Evolutionary conservation across 2,888 invertebrate genomes (phyloP).

Genomic region (Elysia crispata): DNA sequence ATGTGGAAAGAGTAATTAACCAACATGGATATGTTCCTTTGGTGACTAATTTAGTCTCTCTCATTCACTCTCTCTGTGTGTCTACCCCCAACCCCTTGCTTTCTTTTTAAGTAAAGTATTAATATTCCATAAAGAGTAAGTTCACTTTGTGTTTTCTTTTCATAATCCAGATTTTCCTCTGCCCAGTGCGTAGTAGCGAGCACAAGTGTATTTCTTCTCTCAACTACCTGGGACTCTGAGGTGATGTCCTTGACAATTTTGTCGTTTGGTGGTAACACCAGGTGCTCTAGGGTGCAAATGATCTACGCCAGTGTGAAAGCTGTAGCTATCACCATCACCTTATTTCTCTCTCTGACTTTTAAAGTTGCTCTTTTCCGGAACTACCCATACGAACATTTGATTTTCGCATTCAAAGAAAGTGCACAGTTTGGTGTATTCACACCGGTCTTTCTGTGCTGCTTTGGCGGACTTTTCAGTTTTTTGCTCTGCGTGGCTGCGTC

Average conservation of each 20-base stretch:
- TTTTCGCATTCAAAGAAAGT: slow-evolving; percentile 51
- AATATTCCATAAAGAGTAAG: too few relatives aligned
- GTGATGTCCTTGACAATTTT: neutral
- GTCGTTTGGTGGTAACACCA: neutral
- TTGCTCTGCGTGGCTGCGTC: slow-evolving; percentile 52
- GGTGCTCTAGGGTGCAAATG: slow-evolving; percentile 53
- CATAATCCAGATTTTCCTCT: neutral
- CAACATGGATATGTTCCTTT: too few relatives aligned
- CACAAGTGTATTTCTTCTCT: slow-evolving; percentile 4
- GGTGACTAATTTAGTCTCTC: too few relatives aligned
- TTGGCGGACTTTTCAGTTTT: slow-evolving; percentile 52
- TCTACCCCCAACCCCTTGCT: too few relatives aligned
- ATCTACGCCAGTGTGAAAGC: slow-evolving; percentile 56
- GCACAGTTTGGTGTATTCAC: slow-evolving; percentile 52
- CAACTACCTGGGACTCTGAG: slow-evolving; percentile 24
- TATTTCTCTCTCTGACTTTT: slow-evolving; percentile 55
- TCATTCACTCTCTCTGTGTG: too few relatives aligned
- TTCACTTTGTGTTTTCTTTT: slow-evolving; percentile 19
- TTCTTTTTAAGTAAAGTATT: too few relatives aligned
- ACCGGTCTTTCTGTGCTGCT: slow-evolving; percentile 53
- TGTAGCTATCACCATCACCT: slow-evolving; percentile 48
- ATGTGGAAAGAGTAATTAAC: too few relatives aligned
- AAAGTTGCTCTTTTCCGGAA: slow-evolving; percentile 54
- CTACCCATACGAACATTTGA: slow-evolving; percentile 49
- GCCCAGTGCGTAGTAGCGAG: slow-evolving; percentile 16